Evolutionary conservation across 2,888 invertebrate genomes (phyloP).

Genomic region (Acronicta aceris): DNA sequence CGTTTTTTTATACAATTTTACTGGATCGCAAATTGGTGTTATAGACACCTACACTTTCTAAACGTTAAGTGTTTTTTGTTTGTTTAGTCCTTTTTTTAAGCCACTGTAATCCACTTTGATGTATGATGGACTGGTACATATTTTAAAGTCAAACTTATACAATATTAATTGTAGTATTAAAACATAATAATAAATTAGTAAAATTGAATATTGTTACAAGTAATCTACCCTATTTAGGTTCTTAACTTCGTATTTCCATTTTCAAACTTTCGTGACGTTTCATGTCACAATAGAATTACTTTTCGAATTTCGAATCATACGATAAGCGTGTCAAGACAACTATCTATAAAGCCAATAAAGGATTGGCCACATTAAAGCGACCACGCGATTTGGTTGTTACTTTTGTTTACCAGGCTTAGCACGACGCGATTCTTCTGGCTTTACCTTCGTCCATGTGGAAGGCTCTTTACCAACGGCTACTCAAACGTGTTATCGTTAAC

Average conservation of each 20-base stretch:
- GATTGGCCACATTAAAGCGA: constrained; percentile 16
- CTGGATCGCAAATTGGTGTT: constrained; percentile 47
- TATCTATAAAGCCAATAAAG: constrained; percentile 32
- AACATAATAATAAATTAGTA: constrained; percentile 10
- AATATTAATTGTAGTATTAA: constrained; percentile 16
- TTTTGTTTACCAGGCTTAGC: constrained; percentile 15
- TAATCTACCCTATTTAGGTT: background rate
- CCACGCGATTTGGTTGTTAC: constrained; percentile 29
- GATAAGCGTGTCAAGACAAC: constrained; percentile 24
- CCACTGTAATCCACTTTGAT: constrained; percentile 19
- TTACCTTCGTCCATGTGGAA: constrained; percentile 28
- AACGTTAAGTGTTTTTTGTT: constrained; percentile 14
- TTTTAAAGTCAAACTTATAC: constrained; percentile 21
- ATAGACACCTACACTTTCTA: constrained; percentile 25
- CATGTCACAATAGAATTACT: constrained; percentile 24
- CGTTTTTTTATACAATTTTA: constrained; percentile 42
- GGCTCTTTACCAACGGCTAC: constrained; percentile 56
- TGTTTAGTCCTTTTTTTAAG: constrained; percentile 24
- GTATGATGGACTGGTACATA: constrained; percentile 33
- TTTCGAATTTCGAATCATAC: constrained; percentile 38
- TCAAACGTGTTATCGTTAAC: constrained; percentile 55
- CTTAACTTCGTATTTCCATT: background rate
- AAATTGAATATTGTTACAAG: background rate
- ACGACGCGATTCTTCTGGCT: constrained; percentile 26
- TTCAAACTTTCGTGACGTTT: constrained; percentile 2